phyloP scores from a whole-genome alignment of 1,140 invertebrate species.

The Musca vetustissima region DNA sequence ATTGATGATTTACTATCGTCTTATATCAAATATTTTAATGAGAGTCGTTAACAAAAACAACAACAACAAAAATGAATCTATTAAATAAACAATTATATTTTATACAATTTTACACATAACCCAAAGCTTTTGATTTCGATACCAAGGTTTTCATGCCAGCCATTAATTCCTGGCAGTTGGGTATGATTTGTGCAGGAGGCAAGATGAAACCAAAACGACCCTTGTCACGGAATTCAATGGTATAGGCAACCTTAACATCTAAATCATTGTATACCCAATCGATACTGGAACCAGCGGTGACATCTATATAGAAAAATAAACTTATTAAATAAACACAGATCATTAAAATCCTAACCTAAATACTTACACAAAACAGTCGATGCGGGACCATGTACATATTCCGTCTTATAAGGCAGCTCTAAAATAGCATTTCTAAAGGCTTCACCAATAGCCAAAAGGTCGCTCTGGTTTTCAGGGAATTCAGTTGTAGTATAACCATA shows the following conservation, averaged over 20 bases:
- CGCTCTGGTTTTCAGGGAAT: constrained; percentile 58
- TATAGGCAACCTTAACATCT: constrained; percentile 64
- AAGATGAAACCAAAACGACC: constrained; percentile 85
- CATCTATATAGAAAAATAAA: constrained; percentile 33
- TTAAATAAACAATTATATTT: not conserved
- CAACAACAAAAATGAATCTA: not conserved
- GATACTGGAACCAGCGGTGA: constrained; percentile 62
- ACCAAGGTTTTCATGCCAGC: constrained; percentile 77
- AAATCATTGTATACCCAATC: constrained; percentile 69
- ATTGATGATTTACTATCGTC: constrained; percentile 96
- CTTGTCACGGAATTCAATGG: constrained; percentile 66
- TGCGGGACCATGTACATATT: constrained; percentile 58
- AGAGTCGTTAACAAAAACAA: constrained; percentile 22
- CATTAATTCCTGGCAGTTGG: constrained; percentile 80
- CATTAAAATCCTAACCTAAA: no score
- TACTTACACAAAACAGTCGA: constrained; percentile 62
- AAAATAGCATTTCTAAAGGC: constrained; percentile 57
- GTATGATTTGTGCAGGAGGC: constrained; percentile 77
- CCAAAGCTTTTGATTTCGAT: constrained; percentile 42
- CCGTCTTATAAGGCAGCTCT: constrained; percentile 57
- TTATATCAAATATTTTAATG: constrained; percentile 64
- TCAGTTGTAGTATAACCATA: constrained; percentile 58
- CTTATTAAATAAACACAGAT: no score
- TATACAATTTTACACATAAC: constrained; percentile 30
- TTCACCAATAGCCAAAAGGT: constrained; percentile 58